Percentiles rank a stretch among this genome's conserved stretches.
Conservation (phyloP, 2,797 vertebrate genomes). For the Vireo griseus region DNA sequence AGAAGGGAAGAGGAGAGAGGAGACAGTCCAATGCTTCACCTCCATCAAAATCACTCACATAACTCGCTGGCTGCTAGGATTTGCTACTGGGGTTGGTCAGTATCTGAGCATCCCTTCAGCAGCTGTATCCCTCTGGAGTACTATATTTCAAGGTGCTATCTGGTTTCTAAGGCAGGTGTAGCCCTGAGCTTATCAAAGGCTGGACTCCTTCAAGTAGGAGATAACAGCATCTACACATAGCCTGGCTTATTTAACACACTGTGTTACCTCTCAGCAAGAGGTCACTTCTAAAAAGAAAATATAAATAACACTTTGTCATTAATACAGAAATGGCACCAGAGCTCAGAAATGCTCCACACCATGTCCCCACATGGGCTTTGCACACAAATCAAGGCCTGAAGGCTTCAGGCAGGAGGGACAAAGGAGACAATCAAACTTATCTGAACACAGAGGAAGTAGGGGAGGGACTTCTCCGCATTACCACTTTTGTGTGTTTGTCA, state of each 20-base stretch:
- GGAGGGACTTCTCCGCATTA: conserved; percentile 79
- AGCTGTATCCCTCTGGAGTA: conserved; percentile 60
- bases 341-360: conserved; percentile 67
- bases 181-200: conserved; percentile 79
- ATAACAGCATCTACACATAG: conserved; percentile 66
- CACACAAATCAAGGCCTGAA: conserved; percentile 54
- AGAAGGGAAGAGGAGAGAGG: not conserved
- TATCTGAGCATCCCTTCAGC: conserved; percentile 31
- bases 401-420: conserved; percentile 35
- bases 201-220: conserved; percentile 67
- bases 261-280: conserved; percentile 62
- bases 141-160: conserved; percentile 76
- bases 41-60: not conserved
- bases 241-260: conserved; percentile 67
- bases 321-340: conserved; percentile 65
- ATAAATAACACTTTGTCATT: conserved; percentile 73
- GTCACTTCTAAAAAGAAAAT: conserved; percentile 73
- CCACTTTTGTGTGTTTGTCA: conserved; percentile 79
- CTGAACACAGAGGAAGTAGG: conserved; percentile 67
- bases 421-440: conserved; percentile 29
- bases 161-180: conserved; percentile 79
- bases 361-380: conserved; percentile 62
- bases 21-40: not conserved
- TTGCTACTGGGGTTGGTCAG: conserved; percentile 35
- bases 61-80: conserved; percentile 14